Evolutionary conservation across 2,113 vertebrate species (phyloP), one percentile per base, ranked within the genome.

Genomic region (Tenrec ecaudatus): DNA sequence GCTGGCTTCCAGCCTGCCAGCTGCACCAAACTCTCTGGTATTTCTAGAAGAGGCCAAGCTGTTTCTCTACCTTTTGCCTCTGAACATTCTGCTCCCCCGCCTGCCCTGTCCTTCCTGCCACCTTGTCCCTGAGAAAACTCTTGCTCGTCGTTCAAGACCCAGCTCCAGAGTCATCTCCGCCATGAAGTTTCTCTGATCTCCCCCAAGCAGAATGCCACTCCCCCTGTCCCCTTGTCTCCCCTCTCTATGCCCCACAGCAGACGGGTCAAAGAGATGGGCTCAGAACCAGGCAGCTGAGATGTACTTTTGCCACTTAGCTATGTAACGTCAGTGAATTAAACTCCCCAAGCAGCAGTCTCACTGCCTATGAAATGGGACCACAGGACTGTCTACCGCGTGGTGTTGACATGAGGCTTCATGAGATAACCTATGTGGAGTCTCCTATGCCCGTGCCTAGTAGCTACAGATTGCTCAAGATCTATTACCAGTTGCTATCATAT

Each of bases 81-180:
- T 12, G 43, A 89, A 60, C 47, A 66, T 36, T 36, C 81, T 82
- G 40, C 47, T 40, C 60, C 78, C 25, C 66, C 23, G 20, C 78
- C 79, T 64, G 33, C n/a, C 20, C 27, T 47, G 38, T 3, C 79
- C 69, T 95, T 92, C 64, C 80, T 43, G 9, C 16, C 57, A 78
- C 73, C 82, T 94, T 94, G 94, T 94, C 79, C 90, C 82, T 78
- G 84, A 33, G 25, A 58, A 71, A 94, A 90, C 90, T 88, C 85
- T 82, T 90, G 71, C n/a, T 78, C n/a, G 60, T 77, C 79, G 92
- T 91, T 82, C 20, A 91, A 92, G 79, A 93, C 40, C 58, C n/a
- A 77, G 29, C 33, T 81, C 22, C 36, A 76, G 87, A 77, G 73
- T 58, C n/a, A 38, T 73, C 25, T 91, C 86, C 29, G 62, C 66